Evolutionary conservation across 2,888 invertebrate genomes (phyloP), one percentile per base, ranked within the genome.

Genomic region (Cordilura impudica): DNA sequence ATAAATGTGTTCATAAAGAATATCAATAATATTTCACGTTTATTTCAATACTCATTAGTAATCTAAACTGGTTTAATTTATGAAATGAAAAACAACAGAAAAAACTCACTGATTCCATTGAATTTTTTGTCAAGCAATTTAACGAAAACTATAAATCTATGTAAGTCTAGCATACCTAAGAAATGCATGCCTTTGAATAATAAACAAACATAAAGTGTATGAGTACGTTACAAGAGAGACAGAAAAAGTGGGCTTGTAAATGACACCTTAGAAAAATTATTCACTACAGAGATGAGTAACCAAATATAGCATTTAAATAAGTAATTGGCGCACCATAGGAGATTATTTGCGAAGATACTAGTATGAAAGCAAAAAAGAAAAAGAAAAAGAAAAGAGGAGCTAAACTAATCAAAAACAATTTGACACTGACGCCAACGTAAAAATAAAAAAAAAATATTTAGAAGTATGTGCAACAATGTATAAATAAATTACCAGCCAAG

Each of bases 381-480:
- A 51, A 67, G 23, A 29, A 19, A 5, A 71, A 10, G 0, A 18
- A 18, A 47, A 47, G 47, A 49, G 45, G 18, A 18, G 18, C 19
- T 19, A 26, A 54, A 63, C 72, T 69, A 74, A 74, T 71, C 43
- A 67, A 67, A 74, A 70, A 74, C 66, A 47, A 75, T 71, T 75
- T 79, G 65, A 71, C 66, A 71, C 61, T 75, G 79, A 79, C 79
- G 79, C 79, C 79, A 79, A 79, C 79, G 66, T 78, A 56, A 67
- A 65, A 26, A 14, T 23, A 3, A 6, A 7, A 51, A 29, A 31
- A 26, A 43, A n/a, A 31, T 60, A 6, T 26, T 26, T 4, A 26
- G 6, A 26, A 10, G 12, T 31, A 31, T 31, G 31, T 31, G 45
- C 63, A 61, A 16, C 47, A 21, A 43, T 23, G 21, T 4, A 73